Percentiles rank a stretch among this genome's conserved stretches.
phyloP scores from a whole-genome alignment of 2,113 vertebrate species.

The Castor canadensis region DNA sequence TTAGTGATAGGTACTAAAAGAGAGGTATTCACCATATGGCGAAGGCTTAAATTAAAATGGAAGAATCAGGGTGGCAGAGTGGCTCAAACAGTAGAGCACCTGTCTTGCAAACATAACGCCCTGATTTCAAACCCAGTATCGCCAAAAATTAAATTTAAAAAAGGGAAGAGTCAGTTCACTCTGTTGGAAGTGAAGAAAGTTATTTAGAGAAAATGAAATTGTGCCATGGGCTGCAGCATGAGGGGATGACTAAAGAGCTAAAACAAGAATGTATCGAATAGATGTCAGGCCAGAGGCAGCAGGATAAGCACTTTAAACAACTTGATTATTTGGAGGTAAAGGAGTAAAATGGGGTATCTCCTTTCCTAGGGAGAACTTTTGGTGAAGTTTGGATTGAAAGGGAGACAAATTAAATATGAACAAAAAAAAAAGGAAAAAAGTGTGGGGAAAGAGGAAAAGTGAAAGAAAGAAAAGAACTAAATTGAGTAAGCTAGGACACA shows the following conservation, averaged over 20 bases:
- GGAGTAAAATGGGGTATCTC: background rate
- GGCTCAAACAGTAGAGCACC: too few species aligned
- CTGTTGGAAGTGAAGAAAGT: background rate
- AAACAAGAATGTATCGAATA: background rate
- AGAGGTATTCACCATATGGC: background rate
- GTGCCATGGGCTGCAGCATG: background rate
- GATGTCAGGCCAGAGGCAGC: rapidly evolving
- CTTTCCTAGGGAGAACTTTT: background rate
- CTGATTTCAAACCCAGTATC: too few species aligned
- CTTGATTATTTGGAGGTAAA: background rate
- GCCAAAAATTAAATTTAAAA: too few species aligned
- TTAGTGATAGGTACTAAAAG: background rate
- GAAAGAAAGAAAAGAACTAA: background rate
- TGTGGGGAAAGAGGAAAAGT: background rate
- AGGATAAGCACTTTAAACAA: background rate
- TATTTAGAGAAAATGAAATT: background rate
- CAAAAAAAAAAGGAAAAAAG: background rate
- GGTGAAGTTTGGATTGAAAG: slow-evolving; percentile 16
- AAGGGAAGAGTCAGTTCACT: background rate
- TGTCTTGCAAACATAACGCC: too few species aligned
- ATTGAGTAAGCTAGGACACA: background rate
- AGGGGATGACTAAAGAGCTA: background rate
- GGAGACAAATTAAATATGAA: slow-evolving; percentile 20
- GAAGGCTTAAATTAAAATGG: background rate
- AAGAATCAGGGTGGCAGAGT: too few species aligned